Percentiles rank a stretch among this genome's conserved stretches.
Conservation (phyloP, 2,113 vertebrate species). For the Lepisosteus osseus region DNA sequence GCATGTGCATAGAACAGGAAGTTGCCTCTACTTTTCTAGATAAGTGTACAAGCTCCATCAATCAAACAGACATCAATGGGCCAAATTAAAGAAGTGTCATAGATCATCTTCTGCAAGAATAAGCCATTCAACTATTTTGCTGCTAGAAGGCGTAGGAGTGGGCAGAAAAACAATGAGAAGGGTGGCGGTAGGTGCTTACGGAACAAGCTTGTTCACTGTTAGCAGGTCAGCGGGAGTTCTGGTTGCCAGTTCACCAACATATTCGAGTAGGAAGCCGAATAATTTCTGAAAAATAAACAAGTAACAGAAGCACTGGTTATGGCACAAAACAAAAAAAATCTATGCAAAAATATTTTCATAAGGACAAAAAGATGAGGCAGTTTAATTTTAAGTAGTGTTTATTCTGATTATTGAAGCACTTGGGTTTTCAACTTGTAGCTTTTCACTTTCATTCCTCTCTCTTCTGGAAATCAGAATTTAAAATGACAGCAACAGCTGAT, state of each 20-base stretch:
- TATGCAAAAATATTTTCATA: neutral
- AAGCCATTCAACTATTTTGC: too few species aligned
- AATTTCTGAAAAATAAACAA: slow-evolving; percentile 70
- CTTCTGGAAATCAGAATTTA: too few species aligned
- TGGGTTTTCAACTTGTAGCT: neutral
- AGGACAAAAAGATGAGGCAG: neutral
- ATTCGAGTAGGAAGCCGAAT: slow-evolving; percentile 85
- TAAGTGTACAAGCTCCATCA: too few species aligned
- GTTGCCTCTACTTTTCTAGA: too few species aligned
- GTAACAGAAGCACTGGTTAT: neutral
- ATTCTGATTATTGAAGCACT: neutral
- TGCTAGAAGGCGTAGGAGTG: neutral
- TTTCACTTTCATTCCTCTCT: too few species aligned
- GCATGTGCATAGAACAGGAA: too few species aligned
- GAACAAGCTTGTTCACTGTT: slow-evolving; percentile 72
- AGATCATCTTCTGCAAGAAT: too few species aligned
- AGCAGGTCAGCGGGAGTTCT: slow-evolving; percentile 70
- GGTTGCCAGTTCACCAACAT: slow-evolving; percentile 76
- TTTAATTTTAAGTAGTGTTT: neutral
- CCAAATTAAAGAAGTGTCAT: too few species aligned
- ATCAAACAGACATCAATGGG: too few species aligned
- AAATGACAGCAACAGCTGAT: too few species aligned
- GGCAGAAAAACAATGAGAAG: neutral
- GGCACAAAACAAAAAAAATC: too few species aligned
- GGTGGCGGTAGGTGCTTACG: slow-evolving; percentile 67